Percentiles rank a stretch among this genome's conserved stretches.
These are phyloP conservation scores for Ficedula albicollis DNA, from an alignment of 2,797 vertebrate species.

Conservation along the genomic window DNA sequence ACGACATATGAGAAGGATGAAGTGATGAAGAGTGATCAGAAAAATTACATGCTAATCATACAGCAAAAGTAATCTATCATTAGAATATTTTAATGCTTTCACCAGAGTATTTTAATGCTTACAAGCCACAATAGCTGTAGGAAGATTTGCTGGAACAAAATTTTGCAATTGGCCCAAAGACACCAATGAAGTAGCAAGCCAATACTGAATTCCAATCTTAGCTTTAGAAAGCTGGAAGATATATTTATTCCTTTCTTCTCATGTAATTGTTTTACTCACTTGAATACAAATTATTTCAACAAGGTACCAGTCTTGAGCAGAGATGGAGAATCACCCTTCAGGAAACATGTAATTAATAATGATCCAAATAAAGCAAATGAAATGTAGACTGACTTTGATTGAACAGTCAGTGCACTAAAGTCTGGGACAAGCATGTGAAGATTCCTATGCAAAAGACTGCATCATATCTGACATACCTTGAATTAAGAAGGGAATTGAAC, in stretches of 20 bases:
- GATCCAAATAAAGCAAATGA: not conserved
- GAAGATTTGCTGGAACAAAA: not conserved
- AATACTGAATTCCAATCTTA: not conserved
- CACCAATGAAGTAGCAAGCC: not conserved
- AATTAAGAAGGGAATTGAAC: not conserved
- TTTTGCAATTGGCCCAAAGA: not conserved
- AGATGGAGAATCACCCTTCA: not conserved
- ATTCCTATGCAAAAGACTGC: not conserved
- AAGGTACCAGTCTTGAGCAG: not conserved
- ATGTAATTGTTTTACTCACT: not conserved
- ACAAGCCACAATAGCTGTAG: not conserved
- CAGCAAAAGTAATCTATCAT: not conserved
- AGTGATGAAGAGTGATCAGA: not conserved
- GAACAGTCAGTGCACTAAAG: not conserved
- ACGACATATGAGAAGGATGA: not conserved
- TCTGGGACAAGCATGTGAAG: not conserved
- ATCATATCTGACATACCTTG: not conserved
- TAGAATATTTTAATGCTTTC: not conserved
- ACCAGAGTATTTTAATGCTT: not conserved
- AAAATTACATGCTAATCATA: not conserved
- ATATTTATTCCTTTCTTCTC: not conserved
- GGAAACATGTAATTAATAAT: not conserved
- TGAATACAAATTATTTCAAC: not conserved
- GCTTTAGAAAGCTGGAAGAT: not conserved
- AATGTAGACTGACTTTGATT: not conserved